Base-by-base conservation (phyloP, 2,113 vertebrate species). In the Chiloscyllium plagiosum region DNA sequence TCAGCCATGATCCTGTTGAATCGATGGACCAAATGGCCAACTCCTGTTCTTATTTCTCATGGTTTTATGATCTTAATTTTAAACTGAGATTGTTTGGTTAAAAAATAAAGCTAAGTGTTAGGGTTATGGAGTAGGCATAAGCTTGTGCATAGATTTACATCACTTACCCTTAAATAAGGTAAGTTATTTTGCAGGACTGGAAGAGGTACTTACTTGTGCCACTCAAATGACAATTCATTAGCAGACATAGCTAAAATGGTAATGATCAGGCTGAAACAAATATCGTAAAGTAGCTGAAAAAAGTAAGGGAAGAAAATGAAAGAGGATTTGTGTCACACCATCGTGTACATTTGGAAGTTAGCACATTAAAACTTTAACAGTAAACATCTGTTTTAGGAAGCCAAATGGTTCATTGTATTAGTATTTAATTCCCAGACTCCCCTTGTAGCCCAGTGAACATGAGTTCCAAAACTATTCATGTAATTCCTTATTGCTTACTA, bases 391-490 rank as follows among this genome's bases (percentile, higher is more conserved):
- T 92, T 61, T 65, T 6, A 65, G 87, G 56, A 65, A 65, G 19
- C 29, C 56, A 92, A 90, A 65, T 17, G 52, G 87, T 65, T 92
- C 56, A 92, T 65, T 92, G 87, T 65, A 92, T 92, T 92, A 33
- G 52, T 92, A 92, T 92, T 61, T 61, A 61, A 90, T 90, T 65
- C 87, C 56, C 87, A 92, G 87, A 56, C 87, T 92, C 56, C 87
- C 29, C 22, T 89, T 10, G 33, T 33, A 92, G 29, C 33, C 56
- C 3, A 3, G 89, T 66, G 61, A 93, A 5, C 89, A 93, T 42
- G n/a, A 93, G 66, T 66, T 66, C 33, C n/a, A 66, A 93, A 37
- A 37, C 61, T 37, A 93, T n/a, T 93, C 61, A 24, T 19, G n/a
- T 68, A n/a, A 66, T 93, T 66, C 33, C 61, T 22, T n/a, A 66